Conservation (phyloP, 1,140 invertebrate genomes). For the Drosophila sturtevanti region DNA sequence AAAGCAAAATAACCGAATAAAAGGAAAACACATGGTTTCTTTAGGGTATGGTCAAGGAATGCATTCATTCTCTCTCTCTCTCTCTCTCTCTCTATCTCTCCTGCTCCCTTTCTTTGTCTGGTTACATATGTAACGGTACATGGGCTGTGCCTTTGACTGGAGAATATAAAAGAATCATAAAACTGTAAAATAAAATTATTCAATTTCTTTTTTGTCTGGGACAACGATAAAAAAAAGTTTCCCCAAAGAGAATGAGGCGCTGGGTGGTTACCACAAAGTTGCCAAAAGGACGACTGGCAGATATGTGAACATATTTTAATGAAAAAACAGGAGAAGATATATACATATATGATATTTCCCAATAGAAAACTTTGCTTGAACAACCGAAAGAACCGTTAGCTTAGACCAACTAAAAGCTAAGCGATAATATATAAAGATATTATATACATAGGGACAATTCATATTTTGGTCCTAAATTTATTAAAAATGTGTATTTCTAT, state of each 20-base stretch:
- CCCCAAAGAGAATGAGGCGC: neutral
- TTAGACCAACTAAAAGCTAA: too few relatives aligned
- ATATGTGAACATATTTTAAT: neutral
- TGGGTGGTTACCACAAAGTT: neutral
- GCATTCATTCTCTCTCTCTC: neutral
- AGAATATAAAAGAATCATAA: slow-evolving; percentile 72
- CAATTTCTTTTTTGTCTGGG: slow-evolving; percentile 48
- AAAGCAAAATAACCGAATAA: neutral
- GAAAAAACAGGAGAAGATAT: neutral
- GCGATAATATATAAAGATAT: too few relatives aligned
- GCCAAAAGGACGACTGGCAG: neutral
- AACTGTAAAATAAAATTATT: slow-evolving; percentile 76
- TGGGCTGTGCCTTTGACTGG: slow-evolving; percentile 48
- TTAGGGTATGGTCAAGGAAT: slow-evolving; percentile 80
- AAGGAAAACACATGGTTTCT: slow-evolving; percentile 26
- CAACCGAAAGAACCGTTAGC: too few relatives aligned
- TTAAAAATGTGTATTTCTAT: too few relatives aligned
- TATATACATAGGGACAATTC: too few relatives aligned
- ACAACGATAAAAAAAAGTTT: neutral
- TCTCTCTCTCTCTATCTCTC: neutral
- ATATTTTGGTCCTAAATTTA: too few relatives aligned
- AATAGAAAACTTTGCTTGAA: too few relatives aligned
- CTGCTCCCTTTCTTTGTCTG: slow-evolving; percentile 3
- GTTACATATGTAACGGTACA: slow-evolving; percentile 52
- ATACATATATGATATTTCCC: too few relatives aligned